Base-by-base conservation (phyloP, 2,113 vertebrate species). In the Pao palembangensis region DNA sequence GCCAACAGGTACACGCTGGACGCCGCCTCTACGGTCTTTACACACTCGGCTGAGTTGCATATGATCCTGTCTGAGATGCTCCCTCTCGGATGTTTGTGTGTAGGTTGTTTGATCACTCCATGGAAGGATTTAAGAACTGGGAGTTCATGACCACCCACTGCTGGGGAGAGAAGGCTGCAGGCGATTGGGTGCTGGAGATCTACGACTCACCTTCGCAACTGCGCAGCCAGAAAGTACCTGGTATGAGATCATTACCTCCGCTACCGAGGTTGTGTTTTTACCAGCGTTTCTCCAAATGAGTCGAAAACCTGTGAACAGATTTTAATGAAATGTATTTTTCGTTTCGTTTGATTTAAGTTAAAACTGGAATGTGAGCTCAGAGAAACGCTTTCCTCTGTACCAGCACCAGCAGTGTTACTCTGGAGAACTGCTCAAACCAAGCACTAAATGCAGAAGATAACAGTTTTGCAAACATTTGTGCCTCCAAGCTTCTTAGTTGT, bases 41-140 rank as follows among this genome's bases (percentile, higher is more conserved):
- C 10, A 50, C 34, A 12, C 34, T 38, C 34, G 11, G 11, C 34
- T 38, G 34, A 3, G 8, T 38, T 12, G 34, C 34, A 11, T 20
- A 61, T 19, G 5, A 19, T 21, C 6, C 19, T 64, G 25, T 19
- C n/a, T 31, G 25, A 38, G 34, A 11, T 38, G 34, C 11, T 8
- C 34, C 44, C n/a, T 16, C n/a, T 6, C 14, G 44, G 5, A 8
- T 47, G 46, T 53, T 34, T 44, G 10, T 23, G 13, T 31, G 57
- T 46, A 99, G 97, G 88, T 86, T 98, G 68, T 99, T 98, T 90
- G 97, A 99, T 87, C 95, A 99, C 90, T 99, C 97, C 70, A 98
- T 96, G 94, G 97, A 99, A 90, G 97, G 97, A 55, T 99, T 99
- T 90, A 99, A 98, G 89, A 98, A 98, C 87, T 99, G 97, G 97